These are phyloP conservation scores for Homarus americanus DNA, from an alignment of 1,140 invertebrate species.

Conservation along the genomic window DNA sequence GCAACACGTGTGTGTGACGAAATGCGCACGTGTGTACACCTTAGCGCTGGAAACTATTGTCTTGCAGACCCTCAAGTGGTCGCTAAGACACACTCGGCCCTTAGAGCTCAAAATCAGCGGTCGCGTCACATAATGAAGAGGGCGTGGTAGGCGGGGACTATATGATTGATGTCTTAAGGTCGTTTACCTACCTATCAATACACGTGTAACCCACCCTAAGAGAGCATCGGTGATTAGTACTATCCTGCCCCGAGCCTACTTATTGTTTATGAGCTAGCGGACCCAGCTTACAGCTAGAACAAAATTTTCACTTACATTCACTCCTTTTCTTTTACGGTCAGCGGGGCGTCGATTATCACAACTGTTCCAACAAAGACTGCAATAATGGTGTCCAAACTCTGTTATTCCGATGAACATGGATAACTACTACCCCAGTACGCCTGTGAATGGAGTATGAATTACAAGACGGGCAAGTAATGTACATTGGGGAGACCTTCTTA, in stretches of 20 bases:
- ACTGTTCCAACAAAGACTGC: neutral
- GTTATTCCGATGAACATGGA: neutral
- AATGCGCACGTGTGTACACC: no score
- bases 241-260: conserved; percentile 46
- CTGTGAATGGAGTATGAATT: neutral
- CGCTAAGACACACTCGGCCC: neutral
- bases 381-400: neutral
- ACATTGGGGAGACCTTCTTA: neutral
- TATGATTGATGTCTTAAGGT: conserved; percentile 31
- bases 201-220: conserved; percentile 26
- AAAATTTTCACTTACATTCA: conserved; percentile 59
- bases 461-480: neutral
- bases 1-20: neutral
- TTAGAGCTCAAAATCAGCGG: conserved; percentile 20
- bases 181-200: conserved; percentile 14
- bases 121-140: conserved; percentile 37
- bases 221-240: conserved; percentile 26
- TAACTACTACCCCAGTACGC: neutral
- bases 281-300: conserved; percentile 41
- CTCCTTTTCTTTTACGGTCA: conserved; percentile 29
- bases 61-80: neutral
- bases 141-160: conserved; percentile 8
- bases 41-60: conserved; percentile 18
- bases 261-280: conserved; percentile 57
- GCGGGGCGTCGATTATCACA: neutral